A percentile compares a stretch with the other conserved stretches of the same genome.
These are phyloP conservation scores for Plagodis pulveraria DNA, from an alignment of 2,888 invertebrate species.

Conservation along the genomic window DNA sequence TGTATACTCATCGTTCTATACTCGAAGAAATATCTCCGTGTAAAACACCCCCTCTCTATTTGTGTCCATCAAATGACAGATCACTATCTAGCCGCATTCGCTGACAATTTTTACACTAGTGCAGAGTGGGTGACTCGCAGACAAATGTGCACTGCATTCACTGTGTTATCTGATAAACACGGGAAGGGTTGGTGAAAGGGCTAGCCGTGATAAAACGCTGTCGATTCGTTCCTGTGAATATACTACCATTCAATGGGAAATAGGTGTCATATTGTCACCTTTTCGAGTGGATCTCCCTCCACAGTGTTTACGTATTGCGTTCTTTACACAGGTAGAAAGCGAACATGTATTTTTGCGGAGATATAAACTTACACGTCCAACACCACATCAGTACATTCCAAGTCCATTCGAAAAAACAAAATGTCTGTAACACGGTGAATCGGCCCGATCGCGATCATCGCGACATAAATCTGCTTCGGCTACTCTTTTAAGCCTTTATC, in stretches of 20 bases:
- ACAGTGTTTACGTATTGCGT: constrained; percentile 22
- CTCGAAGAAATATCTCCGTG: constrained; percentile 24
- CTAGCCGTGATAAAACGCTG: constrained; percentile 71
- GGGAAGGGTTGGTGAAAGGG: constrained; percentile 79
- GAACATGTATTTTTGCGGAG: constrained; percentile 31
- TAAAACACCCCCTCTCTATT: constrained; percentile 43
- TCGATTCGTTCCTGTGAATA: constrained; percentile 78
- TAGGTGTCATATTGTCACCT: constrained; percentile 65
- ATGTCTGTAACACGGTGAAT: constrained; percentile 70
- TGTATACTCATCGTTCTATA: neutral
- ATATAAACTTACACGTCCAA: constrained; percentile 42
- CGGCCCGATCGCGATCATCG: constrained; percentile 79
- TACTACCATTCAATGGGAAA: constrained; percentile 75
- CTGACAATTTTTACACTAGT: constrained; percentile 83
- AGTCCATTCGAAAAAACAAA: constrained; percentile 68
- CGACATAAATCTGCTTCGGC: constrained; percentile 84
- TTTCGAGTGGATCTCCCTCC: constrained; percentile 55
- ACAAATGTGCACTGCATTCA: constrained; percentile 81
- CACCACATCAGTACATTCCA: constrained; percentile 60
- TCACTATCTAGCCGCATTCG: constrained; percentile 78
- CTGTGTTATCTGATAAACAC: constrained; percentile 76
- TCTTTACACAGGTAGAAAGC: constrained; percentile 32
- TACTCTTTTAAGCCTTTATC: constrained; percentile 84
- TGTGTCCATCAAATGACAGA: constrained; percentile 69
- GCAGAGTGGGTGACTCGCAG: constrained; percentile 73